Evolutionary conservation across 1,140 invertebrate genomes (phyloP).

Genomic region (Apis florea): DNA sequence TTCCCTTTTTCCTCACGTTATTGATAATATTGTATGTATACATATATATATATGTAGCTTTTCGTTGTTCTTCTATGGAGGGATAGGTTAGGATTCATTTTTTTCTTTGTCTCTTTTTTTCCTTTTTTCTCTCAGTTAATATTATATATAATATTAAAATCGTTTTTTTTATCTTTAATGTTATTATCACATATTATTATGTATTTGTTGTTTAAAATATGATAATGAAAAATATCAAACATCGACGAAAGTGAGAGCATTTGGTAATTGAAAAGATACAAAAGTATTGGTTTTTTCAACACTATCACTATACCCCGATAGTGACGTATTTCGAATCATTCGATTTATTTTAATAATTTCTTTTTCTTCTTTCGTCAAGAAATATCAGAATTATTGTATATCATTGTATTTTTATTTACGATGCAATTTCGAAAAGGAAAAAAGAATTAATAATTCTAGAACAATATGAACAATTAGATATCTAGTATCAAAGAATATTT

Average conservation of each 20-base stretch:
- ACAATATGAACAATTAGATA: neutral
- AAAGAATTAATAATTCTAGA: neutral
- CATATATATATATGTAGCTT: neutral
- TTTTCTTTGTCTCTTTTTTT: neutral
- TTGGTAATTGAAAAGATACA: slow-evolving; percentile 5
- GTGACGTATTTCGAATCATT: neutral
- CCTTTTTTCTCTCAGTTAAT: no score
- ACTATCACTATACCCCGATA: neutral
- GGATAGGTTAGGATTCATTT: neutral
- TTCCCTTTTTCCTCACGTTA: slow-evolving; percentile 31
- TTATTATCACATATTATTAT: neutral
- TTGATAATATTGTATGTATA: slow-evolving; percentile 35
- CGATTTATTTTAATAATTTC: neutral
- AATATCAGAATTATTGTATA: no score
- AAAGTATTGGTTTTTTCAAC: neutral
- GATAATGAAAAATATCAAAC: neutral
- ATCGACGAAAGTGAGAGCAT: neutral
- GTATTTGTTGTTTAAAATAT: neutral
- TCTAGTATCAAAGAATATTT: no score
- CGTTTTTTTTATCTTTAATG: neutral
- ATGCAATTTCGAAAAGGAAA: neutral
- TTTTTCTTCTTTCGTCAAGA: neutral
- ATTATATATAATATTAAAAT: slow-evolving; percentile 10
- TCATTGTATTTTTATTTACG: neutral
- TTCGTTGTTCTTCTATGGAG: neutral